Base-by-base conservation (phyloP, 2,113 vertebrate genomes). In the Anas platyrhynchos region DNA sequence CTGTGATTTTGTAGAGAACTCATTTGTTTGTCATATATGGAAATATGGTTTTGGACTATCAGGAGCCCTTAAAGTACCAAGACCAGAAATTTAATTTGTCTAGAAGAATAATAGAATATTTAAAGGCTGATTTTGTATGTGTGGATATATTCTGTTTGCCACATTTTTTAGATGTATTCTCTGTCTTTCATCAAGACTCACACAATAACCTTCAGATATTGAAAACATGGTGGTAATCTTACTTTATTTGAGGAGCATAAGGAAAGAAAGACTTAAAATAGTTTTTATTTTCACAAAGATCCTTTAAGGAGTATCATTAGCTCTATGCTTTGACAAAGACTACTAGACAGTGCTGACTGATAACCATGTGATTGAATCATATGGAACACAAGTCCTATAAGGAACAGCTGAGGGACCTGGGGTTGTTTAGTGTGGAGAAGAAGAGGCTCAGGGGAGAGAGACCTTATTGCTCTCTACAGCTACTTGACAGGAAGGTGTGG, bases 171-270 rank as follows among this genome's bases (percentile, higher is more conserved):
- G 8, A 48, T 22, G 13, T 0, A 5, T 87, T 92, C 61, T 21
- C 6, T 81, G 1, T 48, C 13, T 68, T 82, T 73, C 21, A 17
- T 34, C 6, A 84, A 65, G 23, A 15, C 26, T 73, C 6, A 29
- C 2, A 2, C 16, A 55, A 14, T 41, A 62, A 3, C 15, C 16
- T 61, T 29, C 50, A 72, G 3, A 38, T 74, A 63, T 0, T 1
- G 46, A 16, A 74, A 55, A 46, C 0, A 0, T 36, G 3, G 20
- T 62, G 11, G 14, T 34, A 67, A 78, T 83, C 87, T 32, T 58
- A 22, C 56, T 61, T 62, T 55, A 50, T 77, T 59, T 75, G 25
- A 91, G 11, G 6, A 34, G 34, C 71, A 5, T 12, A 44, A 90
- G 9, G 7, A 81, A 61, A 78, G 11, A 4, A 75, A 75, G 46